Conservation (phyloP, 2,888 invertebrate genomes). For the Lithosia quadra region DNA sequence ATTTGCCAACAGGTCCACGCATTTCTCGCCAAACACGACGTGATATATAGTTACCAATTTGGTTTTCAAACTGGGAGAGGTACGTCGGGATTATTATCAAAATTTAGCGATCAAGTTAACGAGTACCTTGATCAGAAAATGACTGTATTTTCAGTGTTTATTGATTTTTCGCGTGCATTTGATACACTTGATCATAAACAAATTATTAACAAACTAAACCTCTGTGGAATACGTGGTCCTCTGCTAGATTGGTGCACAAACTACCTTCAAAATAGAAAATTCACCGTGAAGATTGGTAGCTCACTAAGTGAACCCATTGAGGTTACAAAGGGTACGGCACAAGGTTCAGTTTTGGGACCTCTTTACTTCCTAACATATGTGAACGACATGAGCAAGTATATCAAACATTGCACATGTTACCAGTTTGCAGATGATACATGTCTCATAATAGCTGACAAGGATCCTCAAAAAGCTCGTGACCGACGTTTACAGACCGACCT, state of each 20-base stretch:
- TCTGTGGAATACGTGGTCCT: not conserved
- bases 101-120: too few species aligned
- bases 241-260: not conserved
- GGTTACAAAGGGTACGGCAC: not conserved
- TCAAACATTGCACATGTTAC: too few species aligned
- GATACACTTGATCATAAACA: not conserved
- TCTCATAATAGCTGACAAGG: too few species aligned
- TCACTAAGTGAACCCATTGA: not conserved
- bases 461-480: too few species aligned
- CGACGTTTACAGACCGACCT: too few species aligned
- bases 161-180: conserved; percentile 2
- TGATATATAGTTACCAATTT: not conserved
- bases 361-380: conserved; percentile 3
- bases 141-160: not conserved
- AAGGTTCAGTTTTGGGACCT: not conserved
- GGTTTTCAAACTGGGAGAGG: not conserved
- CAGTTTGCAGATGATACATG: too few species aligned
- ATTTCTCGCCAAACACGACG: not conserved
- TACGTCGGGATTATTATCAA: too few species aligned
- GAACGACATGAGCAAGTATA: too few species aligned
- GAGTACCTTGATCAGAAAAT: not conserved
- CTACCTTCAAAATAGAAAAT: too few species aligned
- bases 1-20: too few species aligned
- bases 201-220: not conserved
- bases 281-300: not conserved